Percentiles rank a stretch among this genome's conserved stretches.
Evolutionary conservation across 2,888 invertebrate genomes (phyloP).

Genomic region (Sphaerophoria taeniata): DNA sequence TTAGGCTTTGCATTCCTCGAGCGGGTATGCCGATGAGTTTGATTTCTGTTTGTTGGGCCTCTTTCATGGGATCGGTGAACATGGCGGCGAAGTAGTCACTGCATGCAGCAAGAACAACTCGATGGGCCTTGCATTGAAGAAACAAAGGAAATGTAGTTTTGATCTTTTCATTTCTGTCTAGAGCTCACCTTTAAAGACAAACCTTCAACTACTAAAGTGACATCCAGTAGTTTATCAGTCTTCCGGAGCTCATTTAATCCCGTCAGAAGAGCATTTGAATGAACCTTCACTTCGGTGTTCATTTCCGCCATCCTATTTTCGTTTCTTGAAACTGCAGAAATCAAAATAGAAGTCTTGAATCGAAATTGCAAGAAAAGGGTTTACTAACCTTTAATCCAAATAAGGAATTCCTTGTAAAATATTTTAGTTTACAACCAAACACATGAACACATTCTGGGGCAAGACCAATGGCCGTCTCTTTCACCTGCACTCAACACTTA

Average conservation of each 20-base stretch:
- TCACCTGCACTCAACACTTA: constrained; percentile 27
- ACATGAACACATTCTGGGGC: constrained; percentile 1
- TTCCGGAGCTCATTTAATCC: constrained; percentile 86
- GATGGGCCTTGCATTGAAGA: constrained; percentile 84
- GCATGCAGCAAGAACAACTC: constrained; percentile 88
- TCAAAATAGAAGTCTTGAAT: not conserved
- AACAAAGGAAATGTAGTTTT: not conserved
- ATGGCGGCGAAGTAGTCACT: constrained; percentile 90
- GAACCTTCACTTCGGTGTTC: constrained; percentile 23
- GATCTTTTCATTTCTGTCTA: not conserved
- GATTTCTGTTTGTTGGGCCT: constrained; percentile 87
- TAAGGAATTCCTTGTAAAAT: not conserved
- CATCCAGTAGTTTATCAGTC: constrained; percentile 86
- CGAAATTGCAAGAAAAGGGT: no score
- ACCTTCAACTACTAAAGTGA: constrained; percentile 87
- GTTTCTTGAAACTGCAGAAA: no score
- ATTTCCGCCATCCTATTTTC: constrained; percentile 32
- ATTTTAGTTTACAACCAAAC: not conserved
- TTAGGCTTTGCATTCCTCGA: constrained; percentile 85
- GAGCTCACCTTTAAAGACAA: constrained; percentile 85
- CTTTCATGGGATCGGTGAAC: constrained; percentile 88
- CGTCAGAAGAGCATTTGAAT: constrained; percentile 75
- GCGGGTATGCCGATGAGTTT: constrained; percentile 87
- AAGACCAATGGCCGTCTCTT: constrained; percentile 33
- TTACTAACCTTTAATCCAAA: no score